Evolutionary conservation across 2,113 vertebrate genomes (phyloP).

Genomic region (Corythaixoides concolor): DNA sequence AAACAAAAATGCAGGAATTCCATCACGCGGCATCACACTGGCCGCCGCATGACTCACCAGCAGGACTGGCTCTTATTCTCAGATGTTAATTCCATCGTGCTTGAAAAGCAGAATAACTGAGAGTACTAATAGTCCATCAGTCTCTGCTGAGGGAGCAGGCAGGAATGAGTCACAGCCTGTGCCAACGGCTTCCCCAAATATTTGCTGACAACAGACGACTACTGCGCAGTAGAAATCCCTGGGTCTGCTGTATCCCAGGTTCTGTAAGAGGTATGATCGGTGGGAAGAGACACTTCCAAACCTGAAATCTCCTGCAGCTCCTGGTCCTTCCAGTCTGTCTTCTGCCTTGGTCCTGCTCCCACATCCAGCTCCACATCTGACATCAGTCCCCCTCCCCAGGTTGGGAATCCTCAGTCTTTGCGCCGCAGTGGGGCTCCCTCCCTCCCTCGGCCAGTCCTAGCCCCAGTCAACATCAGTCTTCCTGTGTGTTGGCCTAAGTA

Average conservation of each 20-base stretch:
- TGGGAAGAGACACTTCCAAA: neutral
- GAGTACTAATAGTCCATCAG: neutral
- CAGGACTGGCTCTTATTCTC: neutral
- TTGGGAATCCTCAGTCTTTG: neutral
- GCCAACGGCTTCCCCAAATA: neutral
- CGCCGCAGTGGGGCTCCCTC: neutral
- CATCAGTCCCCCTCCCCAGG: neutral
- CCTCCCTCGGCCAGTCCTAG: neutral
- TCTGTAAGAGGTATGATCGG: neutral
- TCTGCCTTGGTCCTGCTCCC: neutral
- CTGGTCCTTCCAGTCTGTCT: neutral
- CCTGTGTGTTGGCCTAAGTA: neutral
- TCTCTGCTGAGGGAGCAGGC: neutral
- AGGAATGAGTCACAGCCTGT: neutral
- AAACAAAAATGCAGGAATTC: constrained; percentile 27
- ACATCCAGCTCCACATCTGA: neutral
- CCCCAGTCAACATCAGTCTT: neutral
- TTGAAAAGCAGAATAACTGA: constrained; percentile 31
- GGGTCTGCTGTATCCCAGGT: neutral
- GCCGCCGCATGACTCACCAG: neutral
- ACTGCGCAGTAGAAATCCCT: neutral
- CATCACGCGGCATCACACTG: neutral
- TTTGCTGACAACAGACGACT: constrained; percentile 10
- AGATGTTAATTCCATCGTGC: neutral
- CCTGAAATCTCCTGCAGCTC: neutral